Percentiles rank a stretch among this genome's conserved stretches.
phyloP scores from a whole-genome alignment of 2,797 vertebrate genomes.

The Taeniopygia guttata region DNA sequence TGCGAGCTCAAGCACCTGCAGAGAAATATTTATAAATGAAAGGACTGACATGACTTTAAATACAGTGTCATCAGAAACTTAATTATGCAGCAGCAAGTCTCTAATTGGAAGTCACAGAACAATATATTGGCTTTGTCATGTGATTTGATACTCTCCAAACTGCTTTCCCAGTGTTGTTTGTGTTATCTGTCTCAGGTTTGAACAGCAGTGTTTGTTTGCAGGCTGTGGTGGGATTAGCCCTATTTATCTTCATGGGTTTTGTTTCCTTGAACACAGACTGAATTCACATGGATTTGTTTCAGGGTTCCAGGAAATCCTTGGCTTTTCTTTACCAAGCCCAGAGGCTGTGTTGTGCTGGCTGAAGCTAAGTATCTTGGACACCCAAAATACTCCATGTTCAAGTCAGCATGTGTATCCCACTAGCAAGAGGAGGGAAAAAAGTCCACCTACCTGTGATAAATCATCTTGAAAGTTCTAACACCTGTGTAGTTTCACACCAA shows the following conservation, averaged over 20 bases:
- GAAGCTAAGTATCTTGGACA: not conserved
- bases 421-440: not conserved
- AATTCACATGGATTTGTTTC: not conserved
- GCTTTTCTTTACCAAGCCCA: not conserved
- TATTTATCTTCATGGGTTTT: conserved; percentile 30
- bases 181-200: conserved; percentile 24
- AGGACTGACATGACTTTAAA: conserved; percentile 44
- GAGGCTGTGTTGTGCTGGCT: not conserved
- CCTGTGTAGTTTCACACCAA: not conserved
- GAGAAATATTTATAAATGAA: conserved; percentile 43
- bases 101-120: conserved; percentile 52
- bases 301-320: not conserved
- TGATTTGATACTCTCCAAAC: conserved; percentile 3
- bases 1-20: conserved; percentile 33
- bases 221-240: conserved; percentile 1
- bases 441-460: not conserved
- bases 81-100: conserved; percentile 50
- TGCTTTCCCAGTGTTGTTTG: conserved; percentile 8
- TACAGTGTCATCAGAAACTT: conserved; percentile 35
- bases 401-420: too few relatives aligned
- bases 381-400: not conserved
- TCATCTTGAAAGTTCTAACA: not conserved
- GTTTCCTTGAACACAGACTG: not conserved
- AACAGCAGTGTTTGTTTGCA: conserved; percentile 38
- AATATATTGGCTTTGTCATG: conserved; percentile 21